A percentile compares a stretch with the other conserved stretches of the same genome.
Evolutionary conservation across 2,888 invertebrate genomes (phyloP).

Genomic region (Drosophila paramelanica): DNA sequence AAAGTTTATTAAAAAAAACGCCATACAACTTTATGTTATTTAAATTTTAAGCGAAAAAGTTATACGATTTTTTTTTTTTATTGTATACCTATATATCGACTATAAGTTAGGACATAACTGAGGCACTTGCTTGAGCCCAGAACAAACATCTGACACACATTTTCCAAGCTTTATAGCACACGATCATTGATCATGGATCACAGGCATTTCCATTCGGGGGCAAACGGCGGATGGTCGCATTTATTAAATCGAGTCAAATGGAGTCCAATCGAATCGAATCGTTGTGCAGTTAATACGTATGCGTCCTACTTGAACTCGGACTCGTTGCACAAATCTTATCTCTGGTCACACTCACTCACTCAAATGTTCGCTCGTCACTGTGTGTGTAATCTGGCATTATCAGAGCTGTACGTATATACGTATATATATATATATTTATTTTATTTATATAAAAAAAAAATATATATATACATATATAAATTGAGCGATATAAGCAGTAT

Average conservation of each 20-base stretch:
- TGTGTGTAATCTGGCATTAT: conserved; percentile 69
- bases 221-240: conserved; percentile 19
- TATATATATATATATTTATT: background rate
- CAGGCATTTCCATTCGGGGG: conserved; percentile 10
- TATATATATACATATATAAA: background rate
- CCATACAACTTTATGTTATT: too few species aligned
- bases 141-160: conserved; percentile 35
- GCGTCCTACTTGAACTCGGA: conserved; percentile 69
- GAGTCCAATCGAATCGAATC: conserved; percentile 24
- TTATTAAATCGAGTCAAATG: conserved; percentile 31
- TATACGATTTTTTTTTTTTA: too few species aligned
- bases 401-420: conserved; percentile 37
- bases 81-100: background rate
- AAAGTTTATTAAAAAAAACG: too few species aligned
- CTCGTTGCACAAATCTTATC: conserved; percentile 77
- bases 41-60: too few species aligned
- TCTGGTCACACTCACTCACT: conserved; percentile 45
- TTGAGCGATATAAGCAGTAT: conserved; percentile 24
- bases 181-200: conserved; percentile 12
- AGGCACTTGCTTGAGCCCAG: conserved; percentile 3
- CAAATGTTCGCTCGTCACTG: conserved; percentile 36
- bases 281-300: conserved; percentile 42
- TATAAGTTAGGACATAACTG: too few species aligned
- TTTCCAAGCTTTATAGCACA: conserved; percentile 10
- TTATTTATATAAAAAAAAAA: conserved; percentile 3